Conservation (phyloP, 2,797 vertebrate genomes). For the Megalops cyprinoides region DNA sequence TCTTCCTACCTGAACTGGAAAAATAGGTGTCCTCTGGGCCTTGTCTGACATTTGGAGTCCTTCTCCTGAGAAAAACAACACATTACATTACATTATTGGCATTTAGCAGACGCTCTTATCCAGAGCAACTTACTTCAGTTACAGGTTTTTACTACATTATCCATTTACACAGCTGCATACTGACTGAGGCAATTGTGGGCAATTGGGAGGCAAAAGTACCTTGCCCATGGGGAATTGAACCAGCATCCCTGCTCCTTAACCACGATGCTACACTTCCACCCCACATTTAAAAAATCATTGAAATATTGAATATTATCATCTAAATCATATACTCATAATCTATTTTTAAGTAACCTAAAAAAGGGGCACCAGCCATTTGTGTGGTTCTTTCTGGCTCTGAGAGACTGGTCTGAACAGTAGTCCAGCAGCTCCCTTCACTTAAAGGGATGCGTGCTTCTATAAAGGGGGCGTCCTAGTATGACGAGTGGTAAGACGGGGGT, state of each 20-base stretch:
- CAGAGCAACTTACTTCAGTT: no score
- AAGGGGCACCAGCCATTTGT: background rate
- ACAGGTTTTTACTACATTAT: no score
- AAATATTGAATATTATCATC: no score
- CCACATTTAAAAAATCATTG: slow-evolving; percentile 48
- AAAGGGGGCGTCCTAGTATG: slow-evolving; percentile 65
- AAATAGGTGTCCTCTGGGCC: slow-evolving; percentile 90
- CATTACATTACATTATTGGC: background rate
- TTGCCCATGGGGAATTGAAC: no score
- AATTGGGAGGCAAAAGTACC: no score
- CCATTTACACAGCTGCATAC: no score
- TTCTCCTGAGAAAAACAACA: slow-evolving; percentile 69
- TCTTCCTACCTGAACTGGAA: slow-evolving; percentile 85
- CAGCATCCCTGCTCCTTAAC: no score
- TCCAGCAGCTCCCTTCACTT: slow-evolving; percentile 55
- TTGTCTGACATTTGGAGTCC: slow-evolving; percentile 78
- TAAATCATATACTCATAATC: background rate
- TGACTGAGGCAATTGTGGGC: no score
- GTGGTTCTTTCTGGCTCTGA: background rate
- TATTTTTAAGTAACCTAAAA: background rate
- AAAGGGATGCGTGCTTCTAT: slow-evolving; percentile 61
- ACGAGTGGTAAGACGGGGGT: slow-evolving; percentile 57
- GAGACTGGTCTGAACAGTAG: slow-evolving; percentile 37
- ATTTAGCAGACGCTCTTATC: no score
- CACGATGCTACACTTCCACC: no score